Evolutionary conservation across 2,113 vertebrate species (phyloP).

Genomic region (Lynx canadensis): DNA sequence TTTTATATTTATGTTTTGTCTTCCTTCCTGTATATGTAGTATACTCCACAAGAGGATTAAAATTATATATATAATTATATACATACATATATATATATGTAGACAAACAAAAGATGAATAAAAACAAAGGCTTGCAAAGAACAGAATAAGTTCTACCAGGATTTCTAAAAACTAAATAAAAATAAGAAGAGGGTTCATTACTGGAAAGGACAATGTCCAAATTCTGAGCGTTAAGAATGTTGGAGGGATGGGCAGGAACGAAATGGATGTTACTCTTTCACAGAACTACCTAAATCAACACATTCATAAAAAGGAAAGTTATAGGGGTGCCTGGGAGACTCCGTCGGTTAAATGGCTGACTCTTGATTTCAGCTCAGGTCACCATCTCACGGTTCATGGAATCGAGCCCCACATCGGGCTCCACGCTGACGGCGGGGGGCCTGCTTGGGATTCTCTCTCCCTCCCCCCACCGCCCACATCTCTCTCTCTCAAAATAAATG

Average conservation of each 20-base stretch:
- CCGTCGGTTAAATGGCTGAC: too few species aligned
- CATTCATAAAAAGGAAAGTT: background rate
- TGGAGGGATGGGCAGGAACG: background rate
- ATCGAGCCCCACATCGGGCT: too few species aligned
- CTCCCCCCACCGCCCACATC: too few species aligned
- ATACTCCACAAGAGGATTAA: background rate
- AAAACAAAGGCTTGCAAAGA: background rate
- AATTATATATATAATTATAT: background rate
- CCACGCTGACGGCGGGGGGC: too few species aligned
- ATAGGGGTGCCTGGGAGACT: too few species aligned
- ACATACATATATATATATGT: background rate
- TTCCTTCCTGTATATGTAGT: background rate
- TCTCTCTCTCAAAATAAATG: too few species aligned
- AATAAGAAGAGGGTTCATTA: background rate
- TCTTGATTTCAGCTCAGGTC: too few species aligned
- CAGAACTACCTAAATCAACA: background rate
- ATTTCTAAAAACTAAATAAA: conserved; percentile 15
- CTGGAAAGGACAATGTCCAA: background rate
- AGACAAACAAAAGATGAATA: background rate
- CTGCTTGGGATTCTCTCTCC: too few species aligned
- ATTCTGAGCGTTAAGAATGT: background rate
- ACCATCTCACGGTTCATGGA: too few species aligned
- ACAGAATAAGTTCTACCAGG: background rate
- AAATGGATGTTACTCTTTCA: background rate
- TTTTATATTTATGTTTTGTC: background rate